These are phyloP conservation scores for Sphaerodactylus townsendi DNA, from an alignment of 2,113 vertebrate species.

Conservation along the genomic window DNA sequence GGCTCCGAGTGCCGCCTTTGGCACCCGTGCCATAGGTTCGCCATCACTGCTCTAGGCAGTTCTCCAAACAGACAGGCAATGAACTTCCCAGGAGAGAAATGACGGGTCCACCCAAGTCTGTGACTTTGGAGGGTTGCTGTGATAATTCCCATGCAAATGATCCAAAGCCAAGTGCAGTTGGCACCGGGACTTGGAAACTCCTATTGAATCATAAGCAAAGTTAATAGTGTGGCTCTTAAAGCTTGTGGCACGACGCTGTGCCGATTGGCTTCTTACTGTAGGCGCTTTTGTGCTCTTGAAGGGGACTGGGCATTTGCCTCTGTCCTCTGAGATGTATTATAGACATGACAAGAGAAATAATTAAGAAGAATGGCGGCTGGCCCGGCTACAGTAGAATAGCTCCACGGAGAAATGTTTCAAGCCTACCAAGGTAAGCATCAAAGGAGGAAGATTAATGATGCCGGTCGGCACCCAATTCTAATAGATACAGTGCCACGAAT, in stretches of 20 bases:
- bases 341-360: conserved; percentile 1
- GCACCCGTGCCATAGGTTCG: too few relatives aligned
- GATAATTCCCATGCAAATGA: background rate
- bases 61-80: background rate
- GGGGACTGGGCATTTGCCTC: background rate
- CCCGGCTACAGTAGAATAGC: background rate
- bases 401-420: conserved; percentile 13
- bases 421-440: conserved; percentile 6
- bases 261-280: background rate
- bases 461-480: background rate
- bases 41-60: too few relatives aligned
- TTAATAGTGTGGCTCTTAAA: background rate
- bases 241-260: background rate
- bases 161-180: too few relatives aligned
- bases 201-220: background rate
- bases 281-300: background rate
- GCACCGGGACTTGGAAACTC: background rate
- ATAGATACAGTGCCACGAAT: conserved; percentile 1
- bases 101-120: background rate
- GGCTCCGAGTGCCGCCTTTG: too few relatives aligned
- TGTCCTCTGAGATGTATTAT: conserved; percentile 14
- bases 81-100: background rate
- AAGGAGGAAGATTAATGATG: conserved; percentile 9
- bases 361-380: conserved; percentile 7
- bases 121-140: background rate